A percentile compares a stretch with the other conserved stretches of the same genome.
Evolutionary conservation across 2,797 vertebrate genomes (phyloP).

Genomic region (Mus minutoides): DNA sequence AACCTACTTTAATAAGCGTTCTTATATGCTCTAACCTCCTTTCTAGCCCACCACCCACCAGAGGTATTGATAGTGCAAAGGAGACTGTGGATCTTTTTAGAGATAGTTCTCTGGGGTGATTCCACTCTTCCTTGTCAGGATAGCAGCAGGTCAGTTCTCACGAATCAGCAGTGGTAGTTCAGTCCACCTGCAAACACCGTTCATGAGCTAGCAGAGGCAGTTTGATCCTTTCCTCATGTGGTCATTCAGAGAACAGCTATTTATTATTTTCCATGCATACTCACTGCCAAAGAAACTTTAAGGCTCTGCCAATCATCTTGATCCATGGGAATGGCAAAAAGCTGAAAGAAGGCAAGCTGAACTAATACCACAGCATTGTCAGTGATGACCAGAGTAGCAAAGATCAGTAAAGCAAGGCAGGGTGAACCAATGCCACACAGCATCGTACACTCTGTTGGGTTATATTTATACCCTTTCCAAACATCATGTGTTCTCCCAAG

Average conservation of each 20-base stretch:
- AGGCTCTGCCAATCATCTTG: not conserved
- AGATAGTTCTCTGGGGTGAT: not conserved
- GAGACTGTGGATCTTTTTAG: not conserved
- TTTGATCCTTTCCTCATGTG: not conserved
- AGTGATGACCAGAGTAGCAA: not conserved
- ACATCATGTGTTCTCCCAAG: not conserved
- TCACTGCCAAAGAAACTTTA: not conserved
- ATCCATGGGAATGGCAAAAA: not conserved
- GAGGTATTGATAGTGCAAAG: not conserved
- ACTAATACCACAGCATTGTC: not conserved
- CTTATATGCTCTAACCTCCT: not conserved
- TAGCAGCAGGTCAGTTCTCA: not conserved
- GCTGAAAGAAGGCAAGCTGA: not conserved
- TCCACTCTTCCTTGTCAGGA: not conserved
- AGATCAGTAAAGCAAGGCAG: not conserved
- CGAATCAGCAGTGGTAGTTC: not conserved
- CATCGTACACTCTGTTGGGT: not conserved
- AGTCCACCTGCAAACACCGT: not conserved
- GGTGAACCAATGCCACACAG: not conserved
- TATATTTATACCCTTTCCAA: not conserved
- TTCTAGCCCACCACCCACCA: not conserved
- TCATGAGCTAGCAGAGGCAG: not conserved
- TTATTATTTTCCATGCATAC: not conserved
- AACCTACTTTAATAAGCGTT: not conserved
- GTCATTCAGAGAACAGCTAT: not conserved